A percentile compares a stretch with the other conserved stretches of the same genome.
phyloP scores from a whole-genome alignment of 2,797 vertebrate species.

The Gallirallus australis region DNA sequence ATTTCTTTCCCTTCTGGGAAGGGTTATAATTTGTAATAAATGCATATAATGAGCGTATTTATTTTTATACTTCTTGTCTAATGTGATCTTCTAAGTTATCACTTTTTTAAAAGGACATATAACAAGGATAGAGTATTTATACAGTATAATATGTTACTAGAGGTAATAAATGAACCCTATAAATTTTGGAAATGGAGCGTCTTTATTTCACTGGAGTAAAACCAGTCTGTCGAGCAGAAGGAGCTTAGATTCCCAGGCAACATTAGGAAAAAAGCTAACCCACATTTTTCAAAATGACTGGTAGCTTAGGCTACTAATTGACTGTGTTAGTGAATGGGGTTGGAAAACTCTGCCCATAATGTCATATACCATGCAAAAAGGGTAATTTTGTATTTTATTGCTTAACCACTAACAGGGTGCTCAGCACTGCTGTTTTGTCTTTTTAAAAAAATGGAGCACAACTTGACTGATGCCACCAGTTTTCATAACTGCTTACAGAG shows the following conservation, averaged over 20 bases:
- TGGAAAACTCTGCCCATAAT: constrained; percentile 12
- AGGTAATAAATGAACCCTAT: constrained; percentile 84
- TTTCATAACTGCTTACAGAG: not conserved
- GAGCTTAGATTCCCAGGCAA: not conserved
- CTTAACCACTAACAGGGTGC: constrained; percentile 28
- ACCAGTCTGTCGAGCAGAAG: not conserved
- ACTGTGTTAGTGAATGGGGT: not conserved
- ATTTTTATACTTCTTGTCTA: constrained; percentile 99
- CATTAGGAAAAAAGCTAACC: not conserved
- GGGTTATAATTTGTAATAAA: constrained; percentile 92
- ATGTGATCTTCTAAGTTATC: constrained; percentile 94
- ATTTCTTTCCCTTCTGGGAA: constrained; percentile 94
- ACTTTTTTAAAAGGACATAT: constrained; percentile 93
- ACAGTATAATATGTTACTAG: constrained; percentile 91
- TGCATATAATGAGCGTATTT: constrained; percentile 96
- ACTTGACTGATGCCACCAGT: not conserved
- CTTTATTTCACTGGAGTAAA: constrained; percentile 62
- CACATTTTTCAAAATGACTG: not conserved
- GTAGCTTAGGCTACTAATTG: not conserved
- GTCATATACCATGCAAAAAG: not conserved
- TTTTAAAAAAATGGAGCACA: not conserved
- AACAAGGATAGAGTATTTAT: constrained; percentile 99
- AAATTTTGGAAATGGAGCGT: constrained; percentile 66
- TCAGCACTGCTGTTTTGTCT: not conserved
- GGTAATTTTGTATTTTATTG: constrained; percentile 16